Conservation (phyloP, 2,888 invertebrate species). For the Ditula angustiorana region DNA sequence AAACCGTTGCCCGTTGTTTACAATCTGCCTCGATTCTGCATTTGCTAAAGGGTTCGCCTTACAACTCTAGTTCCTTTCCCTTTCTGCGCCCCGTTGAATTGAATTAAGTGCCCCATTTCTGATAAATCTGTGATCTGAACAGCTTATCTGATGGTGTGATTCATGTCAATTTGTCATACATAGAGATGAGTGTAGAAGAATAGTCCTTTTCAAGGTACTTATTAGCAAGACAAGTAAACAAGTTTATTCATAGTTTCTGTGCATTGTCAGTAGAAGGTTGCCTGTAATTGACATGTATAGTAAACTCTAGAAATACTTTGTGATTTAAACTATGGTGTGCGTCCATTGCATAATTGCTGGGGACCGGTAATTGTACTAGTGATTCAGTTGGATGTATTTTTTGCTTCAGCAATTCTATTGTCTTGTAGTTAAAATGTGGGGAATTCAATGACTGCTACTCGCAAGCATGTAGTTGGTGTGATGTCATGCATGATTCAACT, state of each 20-base stretch:
- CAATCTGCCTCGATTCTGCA: neutral
- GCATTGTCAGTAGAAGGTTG: slow-evolving; percentile 20
- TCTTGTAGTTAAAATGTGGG: neutral
- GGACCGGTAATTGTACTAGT: neutral
- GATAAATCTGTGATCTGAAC: slow-evolving; percentile 19
- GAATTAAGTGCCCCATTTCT: slow-evolving; percentile 11
- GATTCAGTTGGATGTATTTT: slow-evolving; percentile 12
- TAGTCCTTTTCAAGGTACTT: slow-evolving; percentile 10
- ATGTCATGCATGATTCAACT: slow-evolving; percentile 25
- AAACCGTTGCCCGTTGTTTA: slow-evolving; percentile 34
- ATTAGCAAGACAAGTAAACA: slow-evolving; percentile 6
- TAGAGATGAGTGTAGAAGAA: slow-evolving; percentile 4
- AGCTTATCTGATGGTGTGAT: slow-evolving; percentile 29
- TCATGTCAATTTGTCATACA: slow-evolving; percentile 17
- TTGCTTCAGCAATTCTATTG: slow-evolving; percentile 27
- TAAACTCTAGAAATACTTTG: slow-evolving; percentile 4
- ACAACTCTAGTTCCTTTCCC: neutral
- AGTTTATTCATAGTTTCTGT: slow-evolving; percentile 12
- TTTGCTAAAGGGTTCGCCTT: neutral
- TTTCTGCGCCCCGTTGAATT: slow-evolving; percentile 4
- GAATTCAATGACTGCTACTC: neutral
- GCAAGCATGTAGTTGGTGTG: slow-evolving; percentile 4
- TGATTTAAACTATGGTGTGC: slow-evolving; percentile 14
- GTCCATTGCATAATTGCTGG: slow-evolving; percentile 1
- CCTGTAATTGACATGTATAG: neutral